A percentile compares a stretch with the other conserved stretches of the same genome.
These are phyloP conservation scores for Sarcophaga variegata DNA, from an alignment of 2,888 invertebrate species.

Conservation along the genomic window DNA sequence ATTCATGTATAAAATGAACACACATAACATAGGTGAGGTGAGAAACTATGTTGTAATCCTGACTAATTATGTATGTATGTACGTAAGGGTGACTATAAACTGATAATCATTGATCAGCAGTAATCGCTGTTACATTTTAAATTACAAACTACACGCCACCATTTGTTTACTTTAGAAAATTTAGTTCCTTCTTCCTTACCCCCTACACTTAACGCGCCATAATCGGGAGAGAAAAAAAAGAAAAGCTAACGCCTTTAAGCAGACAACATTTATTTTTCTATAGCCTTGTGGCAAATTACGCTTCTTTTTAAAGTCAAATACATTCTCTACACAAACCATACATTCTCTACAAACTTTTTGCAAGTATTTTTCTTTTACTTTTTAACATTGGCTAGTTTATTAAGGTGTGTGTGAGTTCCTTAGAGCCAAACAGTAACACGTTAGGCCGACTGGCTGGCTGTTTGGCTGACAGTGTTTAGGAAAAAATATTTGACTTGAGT, in stretches of 20 bases:
- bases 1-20: no score
- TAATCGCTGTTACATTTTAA: no score
- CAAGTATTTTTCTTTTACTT: neutral
- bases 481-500: constrained; percentile 60
- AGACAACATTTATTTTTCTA: neutral
- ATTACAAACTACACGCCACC: no score
- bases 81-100: no score
- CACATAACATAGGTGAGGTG: no score
- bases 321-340: neutral
- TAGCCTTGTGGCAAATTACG: neutral
- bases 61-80: no score
- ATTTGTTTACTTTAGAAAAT: no score
- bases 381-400: neutral
- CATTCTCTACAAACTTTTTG: neutral
- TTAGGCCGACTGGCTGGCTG: constrained; percentile 63
- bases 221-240: neutral
- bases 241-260: neutral
- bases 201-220: neutral
- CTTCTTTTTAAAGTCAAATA: neutral
- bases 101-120: no score
- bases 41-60: no score
- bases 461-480: constrained; percentile 56
- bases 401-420: neutral
- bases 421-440: constrained; percentile 40
- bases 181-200: neutral